Evolutionary conservation across 92 coral and sea anemone genomes (phyloP), one percentile per base, ranked within the genome.

Genomic region (Epizoanthus scotinus): DNA sequence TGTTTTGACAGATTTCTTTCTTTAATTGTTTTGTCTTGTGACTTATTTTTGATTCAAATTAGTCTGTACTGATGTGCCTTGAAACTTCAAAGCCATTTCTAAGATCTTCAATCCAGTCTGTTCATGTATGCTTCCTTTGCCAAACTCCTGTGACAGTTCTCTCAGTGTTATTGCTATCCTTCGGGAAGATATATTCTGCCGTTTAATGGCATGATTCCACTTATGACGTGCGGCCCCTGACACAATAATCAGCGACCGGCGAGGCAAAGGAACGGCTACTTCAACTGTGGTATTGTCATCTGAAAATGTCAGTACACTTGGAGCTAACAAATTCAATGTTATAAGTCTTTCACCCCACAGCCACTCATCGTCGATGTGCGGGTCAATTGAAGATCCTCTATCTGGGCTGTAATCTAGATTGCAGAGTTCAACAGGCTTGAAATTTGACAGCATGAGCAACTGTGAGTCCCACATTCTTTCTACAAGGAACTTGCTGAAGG

Each of bases 321-420:
- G 42, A 13, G 98, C 91, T 7, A 95, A 78, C 61, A 95, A 85
- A 54, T 95, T 95, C 13, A 95, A 24, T 27, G 99, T 95, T 4
- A 95, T 91, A 7, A 95, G 95, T 50, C 90, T 86, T 78, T 93
- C 96, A 17, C 99, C 99, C 99, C 99, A 95, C 5, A 95, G 78
- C 99, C 99, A 95, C 61, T 87, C 82, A 80, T 95, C 99, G 74
- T 95, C 99, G 70, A 91, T 82, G 71, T 95, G 99, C 20, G 98
- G 90, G 66, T 95, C 99, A 60, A 95, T 95, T 20, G 98, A 87
- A 6, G 99, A 88, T 0, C 99, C 99, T 82, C 96, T 81, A 14
- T 87, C 91, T 20, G 95, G 98, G 28, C 53, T 42, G 67, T 95
- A 95, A 26, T 95, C 99, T 72, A 95, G 84, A 83, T 95, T 95